Evolutionary conservation across 1,140 invertebrate genomes (phyloP).

Genomic region (Apis florea): DNA sequence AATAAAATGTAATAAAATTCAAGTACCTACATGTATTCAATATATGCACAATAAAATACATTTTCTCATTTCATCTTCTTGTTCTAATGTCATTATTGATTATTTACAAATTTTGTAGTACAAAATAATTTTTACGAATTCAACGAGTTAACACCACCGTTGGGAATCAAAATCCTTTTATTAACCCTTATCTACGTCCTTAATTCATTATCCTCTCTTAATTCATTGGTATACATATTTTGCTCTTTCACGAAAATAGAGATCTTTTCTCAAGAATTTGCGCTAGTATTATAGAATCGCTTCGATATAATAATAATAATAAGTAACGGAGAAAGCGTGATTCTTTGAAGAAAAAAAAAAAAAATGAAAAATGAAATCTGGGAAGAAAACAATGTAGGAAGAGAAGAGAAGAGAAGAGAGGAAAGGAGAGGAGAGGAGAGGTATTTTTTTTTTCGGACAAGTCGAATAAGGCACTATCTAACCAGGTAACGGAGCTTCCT

Average conservation of each 20-base stretch:
- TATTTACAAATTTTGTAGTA: constrained; percentile 51
- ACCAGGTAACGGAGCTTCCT: constrained; percentile 89
- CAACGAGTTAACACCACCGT: constrained; percentile 28
- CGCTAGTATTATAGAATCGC: background rate
- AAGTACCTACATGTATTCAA: constrained; percentile 18
- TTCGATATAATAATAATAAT: background rate
- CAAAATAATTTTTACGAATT: constrained; percentile 50
- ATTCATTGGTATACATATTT: constrained; percentile 35
- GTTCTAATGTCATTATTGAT: constrained; percentile 4
- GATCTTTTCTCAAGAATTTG: background rate
- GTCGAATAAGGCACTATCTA: constrained; percentile 80
- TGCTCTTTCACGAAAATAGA: constrained; percentile 43
- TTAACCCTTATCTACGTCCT: constrained; percentile 25
- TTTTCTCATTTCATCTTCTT: constrained; percentile 15
- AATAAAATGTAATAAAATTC: background rate
- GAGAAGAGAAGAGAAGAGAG: too few relatives aligned
- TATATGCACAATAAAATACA: background rate
- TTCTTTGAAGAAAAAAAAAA: background rate
- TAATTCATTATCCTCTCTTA: constrained; percentile 11
- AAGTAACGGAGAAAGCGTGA: constrained; percentile 7
- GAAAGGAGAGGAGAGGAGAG: background rate
- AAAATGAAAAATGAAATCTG: too few relatives aligned
- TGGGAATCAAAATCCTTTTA: background rate
- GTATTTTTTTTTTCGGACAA: constrained; percentile 7
- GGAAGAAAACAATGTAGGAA: background rate